phyloP scores from a whole-genome alignment of 2,888 invertebrate species.

The Andrena dorsata region DNA sequence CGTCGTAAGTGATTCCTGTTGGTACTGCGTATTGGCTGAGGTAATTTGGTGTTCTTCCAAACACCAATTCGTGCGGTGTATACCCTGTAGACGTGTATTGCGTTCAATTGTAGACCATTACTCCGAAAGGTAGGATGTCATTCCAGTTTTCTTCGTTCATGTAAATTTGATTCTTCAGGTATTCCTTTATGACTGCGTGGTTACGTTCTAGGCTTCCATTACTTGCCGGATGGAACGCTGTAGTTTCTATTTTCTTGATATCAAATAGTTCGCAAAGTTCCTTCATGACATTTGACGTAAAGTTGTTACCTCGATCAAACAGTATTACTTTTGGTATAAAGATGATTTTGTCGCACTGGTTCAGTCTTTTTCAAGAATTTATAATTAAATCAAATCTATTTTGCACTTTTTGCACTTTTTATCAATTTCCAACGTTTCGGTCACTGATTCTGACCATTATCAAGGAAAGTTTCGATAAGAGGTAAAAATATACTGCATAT shows the following conservation, averaged over 20 bases:
- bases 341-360: no score
- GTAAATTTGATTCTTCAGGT: background rate
- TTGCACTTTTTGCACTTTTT: no score
- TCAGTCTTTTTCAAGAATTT: no score
- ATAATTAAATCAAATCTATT: no score
- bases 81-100: background rate
- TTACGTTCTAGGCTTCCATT: background rate
- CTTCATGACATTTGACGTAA: background rate
- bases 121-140: background rate
- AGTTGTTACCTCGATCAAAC: background rate
- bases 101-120: background rate
- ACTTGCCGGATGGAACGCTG: background rate
- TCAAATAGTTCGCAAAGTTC: background rate
- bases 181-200: constrained; percentile 2
- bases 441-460: no score
- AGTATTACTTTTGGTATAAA: constrained; percentile 3
- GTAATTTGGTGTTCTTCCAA: background rate
- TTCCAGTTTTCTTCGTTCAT: background rate
- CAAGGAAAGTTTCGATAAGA: no score
- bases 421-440: no score
- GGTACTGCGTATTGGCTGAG: background rate
- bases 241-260: background rate
- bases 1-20: no score
- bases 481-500: no score
- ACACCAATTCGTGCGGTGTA: background rate